Base-by-base conservation (phyloP, 2,888 invertebrate species). In the Nephrocerus scutellatus region DNA sequence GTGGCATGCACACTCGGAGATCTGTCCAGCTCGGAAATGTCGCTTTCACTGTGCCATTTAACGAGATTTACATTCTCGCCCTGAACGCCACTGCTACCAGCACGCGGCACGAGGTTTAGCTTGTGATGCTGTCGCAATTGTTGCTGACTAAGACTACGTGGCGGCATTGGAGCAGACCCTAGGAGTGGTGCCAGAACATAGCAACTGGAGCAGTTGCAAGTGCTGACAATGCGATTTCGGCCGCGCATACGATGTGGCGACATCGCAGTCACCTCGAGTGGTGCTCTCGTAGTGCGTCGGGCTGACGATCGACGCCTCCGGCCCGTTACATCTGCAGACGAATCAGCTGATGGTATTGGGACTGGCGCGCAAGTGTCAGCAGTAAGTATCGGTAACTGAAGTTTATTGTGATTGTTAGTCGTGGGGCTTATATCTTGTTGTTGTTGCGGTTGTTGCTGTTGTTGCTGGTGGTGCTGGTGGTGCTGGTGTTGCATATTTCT, bases 1-100 rank as follows among this genome's bases (percentile, higher is more conserved):
- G 6, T 47, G 42, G 25, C 34, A 28, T 12, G 25, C 14, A n/a
- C n/a, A n/a, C n/a, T n/a, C n/a, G n/a, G n/a, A n/a, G n/a, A 43
- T 2, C 51, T 50, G 45, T 53, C 55, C 45, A 58, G 39, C 39
- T 54, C 47, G 4, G 57, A 56, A 30, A 67, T 54, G 44, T 68
- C 67, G 49, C 63, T 68, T 54, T 67, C 67, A 49, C 67, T 67
- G 41, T 62, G 63, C 63, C 66, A 67, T 47, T 64, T 66, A 42
- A 56, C 51, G 46, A 62, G 50, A 33, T 53, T 53, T 10, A 46
- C 38, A 38, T 29, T 12, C 29, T 40, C 13, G 25, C 33, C 3
- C 25, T 29, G 16, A 24, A 15, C 14, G 2, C 22, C 10, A 30
- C 13, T 21, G 31, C 16, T 32, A 31, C 18, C 36, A 25, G 5